Conservation (phyloP, 1,140 invertebrate genomes). For the Magallana gigas region DNA sequence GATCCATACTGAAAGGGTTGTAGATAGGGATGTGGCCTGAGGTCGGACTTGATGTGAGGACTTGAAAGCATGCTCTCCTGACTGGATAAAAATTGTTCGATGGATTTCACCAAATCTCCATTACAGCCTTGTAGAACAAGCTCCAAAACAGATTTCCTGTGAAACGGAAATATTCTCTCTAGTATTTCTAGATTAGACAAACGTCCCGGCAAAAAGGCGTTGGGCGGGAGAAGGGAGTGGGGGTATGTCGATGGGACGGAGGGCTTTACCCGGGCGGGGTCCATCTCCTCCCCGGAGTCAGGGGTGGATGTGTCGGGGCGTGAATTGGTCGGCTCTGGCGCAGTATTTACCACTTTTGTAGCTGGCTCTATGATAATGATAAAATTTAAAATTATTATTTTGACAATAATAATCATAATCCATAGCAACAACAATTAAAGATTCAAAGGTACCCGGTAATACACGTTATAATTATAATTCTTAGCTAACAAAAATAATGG, state of each 20-base stretch:
- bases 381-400: not conserved
- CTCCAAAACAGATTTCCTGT: conserved; percentile 90
- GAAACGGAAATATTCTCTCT: conserved; percentile 91
- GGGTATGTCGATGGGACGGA: not conserved
- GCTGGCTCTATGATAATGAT: not conserved
- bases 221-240: conserved; percentile 54
- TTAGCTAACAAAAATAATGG: no score
- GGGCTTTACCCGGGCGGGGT: not conserved
- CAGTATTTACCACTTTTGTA: not conserved
- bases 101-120: conserved; percentile 90
- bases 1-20: conserved; percentile 52
- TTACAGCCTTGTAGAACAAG: conserved; percentile 91
- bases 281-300: conserved; percentile 37
- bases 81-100: conserved; percentile 84
- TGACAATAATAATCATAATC: no score
- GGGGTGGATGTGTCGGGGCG: conserved; percentile 29
- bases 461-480: no score
- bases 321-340: not conserved
- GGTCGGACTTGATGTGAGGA: conserved; percentile 41
- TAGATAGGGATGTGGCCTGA: conserved; percentile 56
- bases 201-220: conserved; percentile 76
- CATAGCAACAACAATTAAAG: no score
- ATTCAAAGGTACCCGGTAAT: no score
- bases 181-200: conserved; percentile 90
- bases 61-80: conserved; percentile 76